Conservation (phyloP, 2,888 invertebrate species). For the Drosophila melanosoma region DNA sequence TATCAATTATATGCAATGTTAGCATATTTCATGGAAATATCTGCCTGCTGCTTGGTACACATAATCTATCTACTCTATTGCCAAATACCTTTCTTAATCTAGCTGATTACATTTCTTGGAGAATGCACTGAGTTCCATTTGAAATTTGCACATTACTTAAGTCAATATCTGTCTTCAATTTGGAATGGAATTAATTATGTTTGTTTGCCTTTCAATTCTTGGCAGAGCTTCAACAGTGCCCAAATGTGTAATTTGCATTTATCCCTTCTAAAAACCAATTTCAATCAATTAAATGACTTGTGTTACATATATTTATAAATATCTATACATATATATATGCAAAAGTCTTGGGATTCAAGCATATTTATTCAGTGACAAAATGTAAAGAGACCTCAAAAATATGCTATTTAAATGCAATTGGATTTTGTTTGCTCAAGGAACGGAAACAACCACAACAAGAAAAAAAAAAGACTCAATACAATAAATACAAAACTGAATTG, state of each 20-base stretch:
- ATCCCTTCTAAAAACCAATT: conserved; percentile 32
- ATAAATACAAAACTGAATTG: conserved; percentile 33
- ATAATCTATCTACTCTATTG: not conserved
- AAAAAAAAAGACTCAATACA: conserved; percentile 30
- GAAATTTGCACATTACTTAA: conserved; percentile 33
- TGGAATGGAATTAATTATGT: conserved; percentile 11
- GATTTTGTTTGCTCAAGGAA: conserved; percentile 60
- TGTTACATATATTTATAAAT: not conserved
- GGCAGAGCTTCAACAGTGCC: conserved; percentile 17
- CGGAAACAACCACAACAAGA: conserved; percentile 26
- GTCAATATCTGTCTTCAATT: conserved; percentile 1
- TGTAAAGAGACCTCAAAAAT: conserved; percentile 54
- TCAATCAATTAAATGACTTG: conserved; percentile 56
- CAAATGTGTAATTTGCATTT: conserved; percentile 23
- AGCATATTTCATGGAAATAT: not conserved
- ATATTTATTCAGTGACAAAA: conserved; percentile 23
- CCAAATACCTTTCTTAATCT: conserved; percentile 14
- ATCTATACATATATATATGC: not conserved
- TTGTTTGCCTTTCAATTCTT: conserved; percentile 27
- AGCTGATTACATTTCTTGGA: conserved; percentile 28
- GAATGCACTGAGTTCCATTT: conserved; percentile 8
- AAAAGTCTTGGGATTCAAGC: conserved; percentile 24
- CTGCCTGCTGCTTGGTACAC: not conserved
- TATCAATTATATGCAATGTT: not conserved
- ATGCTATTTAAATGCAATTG: conserved; percentile 64